Evolutionary conservation across 2,113 vertebrate species (phyloP).

Genomic region (Micromys minutus): DNA sequence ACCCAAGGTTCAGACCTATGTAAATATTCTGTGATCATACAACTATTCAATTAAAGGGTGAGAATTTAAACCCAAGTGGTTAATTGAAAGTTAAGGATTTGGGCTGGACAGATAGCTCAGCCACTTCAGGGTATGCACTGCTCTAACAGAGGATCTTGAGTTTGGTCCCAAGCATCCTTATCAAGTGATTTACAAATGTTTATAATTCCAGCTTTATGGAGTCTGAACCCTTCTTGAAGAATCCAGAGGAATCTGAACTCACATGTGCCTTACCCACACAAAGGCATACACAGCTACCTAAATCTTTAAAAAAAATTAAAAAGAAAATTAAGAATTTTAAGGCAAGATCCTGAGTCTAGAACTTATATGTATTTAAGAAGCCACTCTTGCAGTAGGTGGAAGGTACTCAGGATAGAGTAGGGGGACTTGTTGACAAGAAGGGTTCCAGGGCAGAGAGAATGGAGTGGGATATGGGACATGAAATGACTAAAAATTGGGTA

Average conservation of each 20-base stretch:
- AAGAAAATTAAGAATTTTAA: background rate
- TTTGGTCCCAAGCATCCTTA: background rate
- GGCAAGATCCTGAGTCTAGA: background rate
- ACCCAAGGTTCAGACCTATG: background rate
- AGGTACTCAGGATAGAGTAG: background rate
- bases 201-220: background rate
- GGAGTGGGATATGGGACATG: background rate
- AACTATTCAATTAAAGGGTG: background rate
- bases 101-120: background rate
- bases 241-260: background rate
- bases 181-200: background rate
- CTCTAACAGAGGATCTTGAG: background rate
- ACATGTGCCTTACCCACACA: background rate
- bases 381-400: background rate
- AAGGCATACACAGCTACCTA: background rate
- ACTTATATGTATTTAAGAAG: background rate
- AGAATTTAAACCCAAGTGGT: background rate
- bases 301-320: background rate
- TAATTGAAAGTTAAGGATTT: background rate
- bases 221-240: background rate
- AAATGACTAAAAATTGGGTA: background rate
- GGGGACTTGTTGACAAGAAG: background rate
- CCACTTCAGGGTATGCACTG: background rate
- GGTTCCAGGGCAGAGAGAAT: background rate
- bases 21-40: background rate